Percentiles rank a stretch among this genome's conserved stretches.
phyloP scores from a whole-genome alignment of 2,113 vertebrate species.

The Sturnira hondurensis region DNA sequence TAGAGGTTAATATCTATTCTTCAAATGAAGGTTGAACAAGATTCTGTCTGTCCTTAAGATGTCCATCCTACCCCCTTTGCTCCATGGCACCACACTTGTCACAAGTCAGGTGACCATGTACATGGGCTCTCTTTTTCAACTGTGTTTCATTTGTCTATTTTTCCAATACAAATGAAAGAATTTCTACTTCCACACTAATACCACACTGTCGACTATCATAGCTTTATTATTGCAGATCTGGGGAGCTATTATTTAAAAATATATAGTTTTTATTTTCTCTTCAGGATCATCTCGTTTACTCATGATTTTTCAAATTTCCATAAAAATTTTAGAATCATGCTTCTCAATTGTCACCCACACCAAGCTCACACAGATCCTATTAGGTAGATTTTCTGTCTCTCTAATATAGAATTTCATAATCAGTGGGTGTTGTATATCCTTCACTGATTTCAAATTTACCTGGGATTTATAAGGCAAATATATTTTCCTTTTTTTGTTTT shows the following conservation, averaged over 20 bases:
- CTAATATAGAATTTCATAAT: neutral
- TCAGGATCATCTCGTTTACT: neutral
- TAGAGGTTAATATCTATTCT: neutral
- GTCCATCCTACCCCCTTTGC: neutral
- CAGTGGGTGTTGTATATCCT: neutral
- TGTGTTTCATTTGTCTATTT: neutral
- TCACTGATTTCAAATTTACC: neutral
- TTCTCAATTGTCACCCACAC: neutral
- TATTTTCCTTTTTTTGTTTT: neutral
- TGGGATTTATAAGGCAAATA: neutral
- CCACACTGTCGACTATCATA: neutral
- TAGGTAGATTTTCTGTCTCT: neutral
- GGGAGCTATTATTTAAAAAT: neutral
- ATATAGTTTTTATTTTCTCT: neutral
- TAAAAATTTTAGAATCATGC: neutral
- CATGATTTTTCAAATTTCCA: neutral
- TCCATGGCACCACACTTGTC: neutral
- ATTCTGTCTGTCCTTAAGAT: neutral
- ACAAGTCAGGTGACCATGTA: neutral
- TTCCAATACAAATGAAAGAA: neutral
- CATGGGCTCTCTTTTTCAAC: neutral
- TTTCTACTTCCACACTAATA: neutral
- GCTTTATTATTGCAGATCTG: neutral
- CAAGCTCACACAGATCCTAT: neutral
- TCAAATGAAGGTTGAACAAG: neutral